phyloP scores from a whole-genome alignment of 1,140 invertebrate species.

The Lepidotrigona ventralis region DNA sequence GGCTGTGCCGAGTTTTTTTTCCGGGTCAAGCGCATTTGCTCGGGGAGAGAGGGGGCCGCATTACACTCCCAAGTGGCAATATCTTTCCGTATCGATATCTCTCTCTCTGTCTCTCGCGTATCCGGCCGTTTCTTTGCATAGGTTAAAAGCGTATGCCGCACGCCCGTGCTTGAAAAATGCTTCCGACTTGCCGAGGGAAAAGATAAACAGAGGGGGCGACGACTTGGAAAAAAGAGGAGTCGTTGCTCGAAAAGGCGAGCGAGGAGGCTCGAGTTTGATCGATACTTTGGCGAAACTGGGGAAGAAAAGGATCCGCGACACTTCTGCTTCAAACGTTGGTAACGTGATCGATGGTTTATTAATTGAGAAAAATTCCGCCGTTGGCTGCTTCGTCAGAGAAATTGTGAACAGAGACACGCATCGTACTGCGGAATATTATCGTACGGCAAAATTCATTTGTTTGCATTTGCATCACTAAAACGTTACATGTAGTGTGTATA shows the following conservation, averaged over 20 bases:
- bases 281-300: background rate
- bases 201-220: background rate
- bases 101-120: conserved; percentile 12
- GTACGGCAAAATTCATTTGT: no score
- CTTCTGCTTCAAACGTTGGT: no score
- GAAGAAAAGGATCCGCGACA: background rate
- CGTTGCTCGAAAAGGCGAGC: background rate
- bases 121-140: conserved; percentile 40
- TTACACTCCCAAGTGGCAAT: conserved; percentile 70
- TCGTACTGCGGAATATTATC: no score
- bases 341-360: no score
- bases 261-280: no score
- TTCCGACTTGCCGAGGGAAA: background rate
- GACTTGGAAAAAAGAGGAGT: no score
- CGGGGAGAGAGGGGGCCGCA: conserved; percentile 40
- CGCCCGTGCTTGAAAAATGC: background rate
- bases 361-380: no score
- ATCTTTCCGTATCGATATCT: conserved; percentile 65
- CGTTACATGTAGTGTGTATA: no score
- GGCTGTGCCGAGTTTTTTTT: conserved; percentile 59
- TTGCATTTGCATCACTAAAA: no score
- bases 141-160: background rate
- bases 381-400: no score
- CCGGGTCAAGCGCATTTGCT: conserved; percentile 66
- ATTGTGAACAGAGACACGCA: no score